Conservation (phyloP, 2,797 vertebrate species). For the Pangasius sanitwongsei region DNA sequence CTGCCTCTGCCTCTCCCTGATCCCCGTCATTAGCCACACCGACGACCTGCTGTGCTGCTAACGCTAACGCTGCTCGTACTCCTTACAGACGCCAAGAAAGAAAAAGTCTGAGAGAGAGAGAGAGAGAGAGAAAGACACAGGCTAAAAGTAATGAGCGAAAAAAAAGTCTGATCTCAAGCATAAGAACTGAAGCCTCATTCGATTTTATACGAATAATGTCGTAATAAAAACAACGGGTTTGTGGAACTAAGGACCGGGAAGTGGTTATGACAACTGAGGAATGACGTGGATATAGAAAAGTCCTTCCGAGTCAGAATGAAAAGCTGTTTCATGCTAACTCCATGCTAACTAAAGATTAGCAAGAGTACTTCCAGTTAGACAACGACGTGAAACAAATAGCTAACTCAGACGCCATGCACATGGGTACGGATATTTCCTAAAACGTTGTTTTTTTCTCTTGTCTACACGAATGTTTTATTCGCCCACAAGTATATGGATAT, state of each 20-base stretch:
- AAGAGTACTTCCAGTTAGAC: neutral
- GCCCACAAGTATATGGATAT: neutral
- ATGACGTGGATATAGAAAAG: neutral
- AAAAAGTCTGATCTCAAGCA: neutral
- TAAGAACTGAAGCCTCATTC: neutral
- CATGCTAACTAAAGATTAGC: neutral
- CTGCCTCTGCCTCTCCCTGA: constrained; percentile 45
- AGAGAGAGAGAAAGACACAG: neutral
- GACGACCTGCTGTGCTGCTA: constrained; percentile 35
- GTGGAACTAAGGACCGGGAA: neutral
- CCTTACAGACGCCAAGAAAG: constrained; percentile 25
- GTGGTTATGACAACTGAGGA: neutral
- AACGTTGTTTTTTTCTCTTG: too few species aligned
- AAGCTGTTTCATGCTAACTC: neutral
- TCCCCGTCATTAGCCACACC: constrained; percentile 56
- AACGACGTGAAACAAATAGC: neutral
- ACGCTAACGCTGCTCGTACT: constrained; percentile 37
- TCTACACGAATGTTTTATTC: neutral
- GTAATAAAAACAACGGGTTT: neutral
- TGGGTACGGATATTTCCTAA: too few species aligned
- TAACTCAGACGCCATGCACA: neutral
- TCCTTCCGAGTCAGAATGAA: neutral
- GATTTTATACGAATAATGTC: neutral
- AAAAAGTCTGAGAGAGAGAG: too few species aligned
- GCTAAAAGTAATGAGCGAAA: neutral